Evolutionary conservation across 2,797 vertebrate genomes (phyloP), one percentile per base, ranked within the genome.

Genomic region (Lepidocolaptes lacrymiger): DNA sequence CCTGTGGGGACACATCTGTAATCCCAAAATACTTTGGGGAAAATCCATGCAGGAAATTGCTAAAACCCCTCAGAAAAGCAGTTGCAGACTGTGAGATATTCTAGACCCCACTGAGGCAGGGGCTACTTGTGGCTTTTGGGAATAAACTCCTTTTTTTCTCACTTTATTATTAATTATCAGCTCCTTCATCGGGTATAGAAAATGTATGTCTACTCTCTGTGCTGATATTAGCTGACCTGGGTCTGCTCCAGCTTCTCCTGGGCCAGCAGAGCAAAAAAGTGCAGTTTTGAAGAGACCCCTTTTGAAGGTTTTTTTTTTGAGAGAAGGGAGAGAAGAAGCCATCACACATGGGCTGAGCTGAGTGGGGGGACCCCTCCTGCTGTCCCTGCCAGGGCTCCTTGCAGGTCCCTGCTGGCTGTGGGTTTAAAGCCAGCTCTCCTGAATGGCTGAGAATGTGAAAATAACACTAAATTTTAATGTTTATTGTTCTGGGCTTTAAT

Each of bases 151-250:
- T n/a, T 7, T 62, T 78, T 76, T 41, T 21, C 1, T 32, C 71
- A 10, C 16, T 59, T 32, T 17, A 12, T 27, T 67, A 24, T 52
- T 48, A 37, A 62, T 39, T 72, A 30, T 14, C 20, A 24, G 3
- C 27, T 30, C 49, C 9, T 55, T 37, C 48, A 28, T 54, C n/a
- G 78, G 20, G 9, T 46, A 14, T 12, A 74, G 69, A 44, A 67
- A 19, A 2, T 6, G 9, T 9, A 3, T 4, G 5, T 43, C 32
- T 37, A 5, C 41, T 44, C 0, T 4, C 8, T 39, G 1, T 64
- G 34, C 17, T 39, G 46, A 15, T 51, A n/a, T n/a, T n/a, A n/a
- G n/a, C n/a, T n/a, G n/a, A n/a, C 9, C 58, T 69, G 41, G 14
- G 36, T 58, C 61, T 68, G 49, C 37, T 67, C 2, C 28, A 82